A percentile compares a stretch with the other conserved stretches of the same genome.
phyloP scores from a whole-genome alignment of 2,113 vertebrate genomes.

The Austrofundulus limnaeus region DNA sequence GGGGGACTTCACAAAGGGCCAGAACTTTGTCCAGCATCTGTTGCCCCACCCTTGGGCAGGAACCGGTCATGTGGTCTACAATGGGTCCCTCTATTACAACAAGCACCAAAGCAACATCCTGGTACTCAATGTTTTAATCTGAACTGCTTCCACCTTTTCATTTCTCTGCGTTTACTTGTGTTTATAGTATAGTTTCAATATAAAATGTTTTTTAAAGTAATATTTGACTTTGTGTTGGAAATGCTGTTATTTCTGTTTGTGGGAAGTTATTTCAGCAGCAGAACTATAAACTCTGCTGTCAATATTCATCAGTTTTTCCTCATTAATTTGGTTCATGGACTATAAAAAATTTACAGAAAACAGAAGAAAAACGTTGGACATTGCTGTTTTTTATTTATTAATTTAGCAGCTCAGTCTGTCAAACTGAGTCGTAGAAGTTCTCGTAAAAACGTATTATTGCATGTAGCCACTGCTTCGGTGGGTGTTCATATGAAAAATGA shows the following conservation, averaged over 20 bases:
- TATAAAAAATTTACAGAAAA: neutral
- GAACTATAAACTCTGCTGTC: neutral
- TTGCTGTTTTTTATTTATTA: neutral
- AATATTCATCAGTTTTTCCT: neutral
- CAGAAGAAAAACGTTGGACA: neutral
- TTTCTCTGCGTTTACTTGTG: neutral
- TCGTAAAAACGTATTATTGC: neutral
- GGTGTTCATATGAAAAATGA: neutral
- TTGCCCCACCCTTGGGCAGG: constrained; percentile 84
- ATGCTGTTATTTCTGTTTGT: neutral
- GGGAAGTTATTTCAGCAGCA: neutral
- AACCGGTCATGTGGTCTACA: constrained; percentile 80
- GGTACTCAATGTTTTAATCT: constrained; percentile 37
- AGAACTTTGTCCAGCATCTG: constrained; percentile 91
- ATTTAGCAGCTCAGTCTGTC: no score
- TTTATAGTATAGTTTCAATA: no score
- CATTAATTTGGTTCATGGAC: neutral
- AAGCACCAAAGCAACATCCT: constrained; percentile 80
- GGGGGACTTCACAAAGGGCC: constrained; percentile 88
- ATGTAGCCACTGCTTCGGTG: neutral
- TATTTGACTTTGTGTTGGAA: neutral
- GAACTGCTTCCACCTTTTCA: neutral
- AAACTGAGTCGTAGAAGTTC: neutral
- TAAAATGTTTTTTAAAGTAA: no score
- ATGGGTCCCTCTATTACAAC: constrained; percentile 81